A percentile compares a stretch with the other conserved stretches of the same genome.
phyloP scores from a whole-genome alignment of 2,113 vertebrate species.

The Eidolon helvum region DNA sequence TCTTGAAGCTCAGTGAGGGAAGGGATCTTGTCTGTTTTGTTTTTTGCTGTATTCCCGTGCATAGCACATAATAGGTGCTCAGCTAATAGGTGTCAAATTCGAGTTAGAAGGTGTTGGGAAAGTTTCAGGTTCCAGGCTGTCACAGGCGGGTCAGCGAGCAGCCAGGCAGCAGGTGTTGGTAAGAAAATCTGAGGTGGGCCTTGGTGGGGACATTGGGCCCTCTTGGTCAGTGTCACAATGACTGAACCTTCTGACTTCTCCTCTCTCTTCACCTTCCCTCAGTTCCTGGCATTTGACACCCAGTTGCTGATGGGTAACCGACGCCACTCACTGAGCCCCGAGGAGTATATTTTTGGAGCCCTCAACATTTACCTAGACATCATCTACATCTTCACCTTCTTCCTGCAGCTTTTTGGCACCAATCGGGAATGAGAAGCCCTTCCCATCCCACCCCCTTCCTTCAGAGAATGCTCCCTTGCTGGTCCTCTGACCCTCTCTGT shows the following conservation, averaged over 20 bases:
- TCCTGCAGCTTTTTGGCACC: slow-evolving; percentile 94
- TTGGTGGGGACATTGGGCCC: too few relatives aligned
- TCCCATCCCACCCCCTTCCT: neutral
- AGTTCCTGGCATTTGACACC: slow-evolving; percentile 97
- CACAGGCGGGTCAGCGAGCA: neutral
- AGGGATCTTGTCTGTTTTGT: neutral
- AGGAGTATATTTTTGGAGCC: slow-evolving; percentile 96
- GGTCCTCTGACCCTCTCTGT: neutral
- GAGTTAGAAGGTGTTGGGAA: neutral
- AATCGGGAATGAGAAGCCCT: slow-evolving; percentile 83
- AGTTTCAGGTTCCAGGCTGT: neutral
- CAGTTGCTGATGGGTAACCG: slow-evolving; percentile 95
- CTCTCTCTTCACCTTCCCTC: neutral
- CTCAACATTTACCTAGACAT: slow-evolving; percentile 96
- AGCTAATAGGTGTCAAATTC: neutral
- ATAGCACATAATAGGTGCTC: neutral
- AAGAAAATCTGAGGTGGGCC: neutral
- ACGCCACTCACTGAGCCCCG: slow-evolving; percentile 90
- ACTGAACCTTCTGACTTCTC: neutral
- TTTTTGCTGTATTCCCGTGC: neutral
- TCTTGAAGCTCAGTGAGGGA: neutral
- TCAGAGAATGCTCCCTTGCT: slow-evolving; percentile 44
- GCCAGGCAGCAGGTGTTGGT: neutral
- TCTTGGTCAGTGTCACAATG: neutral
- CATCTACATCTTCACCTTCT: slow-evolving; percentile 95